phyloP scores from a whole-genome alignment of 2,888 invertebrate genomes.

The Steinernema carpocapsae region DNA sequence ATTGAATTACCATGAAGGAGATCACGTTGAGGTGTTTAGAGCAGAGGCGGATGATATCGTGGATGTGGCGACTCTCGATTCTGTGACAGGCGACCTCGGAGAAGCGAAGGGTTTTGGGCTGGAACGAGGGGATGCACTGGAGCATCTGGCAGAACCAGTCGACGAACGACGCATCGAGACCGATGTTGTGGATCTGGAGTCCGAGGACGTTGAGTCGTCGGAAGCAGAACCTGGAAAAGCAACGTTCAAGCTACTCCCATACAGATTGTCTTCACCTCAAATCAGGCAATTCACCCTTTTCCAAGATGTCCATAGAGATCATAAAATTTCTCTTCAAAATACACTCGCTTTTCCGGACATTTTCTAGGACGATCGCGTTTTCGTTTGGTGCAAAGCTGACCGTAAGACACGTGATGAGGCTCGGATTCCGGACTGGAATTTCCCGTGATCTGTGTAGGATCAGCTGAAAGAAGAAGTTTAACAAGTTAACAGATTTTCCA shows the following conservation, averaged over 20 bases:
- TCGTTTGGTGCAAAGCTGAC: constrained; percentile 6
- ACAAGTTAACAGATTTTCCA: background rate
- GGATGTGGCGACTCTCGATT: constrained; percentile 10
- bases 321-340: background rate
- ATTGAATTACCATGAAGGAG: constrained; percentile 14
- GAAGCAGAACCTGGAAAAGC: constrained; percentile 13
- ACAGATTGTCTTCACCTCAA: background rate
- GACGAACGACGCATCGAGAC: constrained; percentile 12
- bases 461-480: background rate
- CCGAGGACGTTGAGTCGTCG: constrained; percentile 2
- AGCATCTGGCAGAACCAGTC: constrained; percentile 22
- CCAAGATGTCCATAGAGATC: background rate
- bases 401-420: constrained; percentile 15
- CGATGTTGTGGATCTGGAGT: constrained; percentile 17
- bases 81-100: constrained; percentile 5
- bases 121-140: constrained; percentile 18
- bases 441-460: constrained; percentile 5
- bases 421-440: constrained; percentile 1
- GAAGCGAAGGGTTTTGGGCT: constrained; percentile 1
- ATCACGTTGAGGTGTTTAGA: constrained; percentile 14
- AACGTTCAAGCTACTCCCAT: background rate
- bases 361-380: constrained; percentile 11
- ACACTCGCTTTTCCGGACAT: constrained; percentile 11
- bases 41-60: background rate
- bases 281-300: background rate